Conservation (phyloP, 2,797 vertebrate genomes). For the Alca torda region DNA sequence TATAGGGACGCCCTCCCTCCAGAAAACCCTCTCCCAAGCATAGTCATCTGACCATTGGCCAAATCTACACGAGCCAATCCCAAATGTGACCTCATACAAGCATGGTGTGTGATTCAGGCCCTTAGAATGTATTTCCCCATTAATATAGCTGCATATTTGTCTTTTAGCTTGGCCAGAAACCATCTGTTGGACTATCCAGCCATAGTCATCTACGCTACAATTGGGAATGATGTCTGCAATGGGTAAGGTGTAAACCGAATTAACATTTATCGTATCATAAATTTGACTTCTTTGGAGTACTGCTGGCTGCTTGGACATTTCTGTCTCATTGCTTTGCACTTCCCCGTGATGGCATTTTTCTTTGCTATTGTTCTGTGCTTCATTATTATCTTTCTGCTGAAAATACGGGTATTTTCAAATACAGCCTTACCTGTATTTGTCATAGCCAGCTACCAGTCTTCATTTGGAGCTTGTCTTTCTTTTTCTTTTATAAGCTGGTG, state of each 20-base stretch:
- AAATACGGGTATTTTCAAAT: not conserved
- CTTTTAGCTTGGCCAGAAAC: slow-evolving; percentile 75
- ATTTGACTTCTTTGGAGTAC: not conserved
- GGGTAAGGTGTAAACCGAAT: slow-evolving; percentile 61
- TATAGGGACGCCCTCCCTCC: not conserved
- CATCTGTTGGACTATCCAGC: slow-evolving; percentile 75
- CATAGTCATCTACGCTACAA: slow-evolving; percentile 71
- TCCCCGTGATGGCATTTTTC: not conserved
- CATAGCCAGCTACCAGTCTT: not conserved
- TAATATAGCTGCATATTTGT: not conserved
- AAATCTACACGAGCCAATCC: not conserved
- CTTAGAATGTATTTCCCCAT: not conserved
- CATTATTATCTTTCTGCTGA: not conserved
- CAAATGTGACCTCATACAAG: not conserved
- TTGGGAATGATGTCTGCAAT: slow-evolving; percentile 82
- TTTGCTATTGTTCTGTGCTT: not conserved
- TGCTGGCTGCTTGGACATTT: not conserved
- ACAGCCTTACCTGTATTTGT: not conserved
- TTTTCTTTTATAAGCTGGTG: not conserved
- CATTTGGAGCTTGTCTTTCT: not conserved
- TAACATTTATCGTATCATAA: not conserved
- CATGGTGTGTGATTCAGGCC: not conserved
- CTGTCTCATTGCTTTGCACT: not conserved
- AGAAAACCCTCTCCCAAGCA: not conserved
- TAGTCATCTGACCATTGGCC: not conserved